phyloP scores from a whole-genome alignment of 2,113 vertebrate species.

The Sterrhoptilus dennistouni region DNA sequence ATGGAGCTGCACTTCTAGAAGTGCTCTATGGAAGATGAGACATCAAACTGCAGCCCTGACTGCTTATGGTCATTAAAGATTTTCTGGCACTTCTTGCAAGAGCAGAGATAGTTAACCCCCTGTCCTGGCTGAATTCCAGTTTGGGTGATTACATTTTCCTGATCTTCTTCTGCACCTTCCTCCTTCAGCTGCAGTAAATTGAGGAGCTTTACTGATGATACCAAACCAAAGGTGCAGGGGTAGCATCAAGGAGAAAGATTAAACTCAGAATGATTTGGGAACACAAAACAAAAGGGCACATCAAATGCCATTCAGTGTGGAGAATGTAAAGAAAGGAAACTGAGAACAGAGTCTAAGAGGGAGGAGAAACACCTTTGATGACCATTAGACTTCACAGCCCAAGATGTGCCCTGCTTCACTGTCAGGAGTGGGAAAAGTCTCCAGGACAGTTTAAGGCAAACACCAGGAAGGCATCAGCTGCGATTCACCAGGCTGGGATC shows the following conservation, averaged over 20 bases:
- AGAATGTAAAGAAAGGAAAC: background rate
- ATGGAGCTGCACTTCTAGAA: background rate
- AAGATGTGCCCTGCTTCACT: background rate
- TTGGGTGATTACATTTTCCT: conserved; percentile 39
- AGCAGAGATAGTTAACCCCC: conserved; percentile 1
- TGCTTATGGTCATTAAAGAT: conserved; percentile 34
- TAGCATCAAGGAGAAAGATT: background rate
- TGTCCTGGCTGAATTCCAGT: conserved; percentile 55
- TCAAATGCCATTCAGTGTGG: background rate
- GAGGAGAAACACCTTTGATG: background rate
- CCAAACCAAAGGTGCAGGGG: background rate
- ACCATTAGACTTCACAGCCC: background rate
- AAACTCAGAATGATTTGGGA: conserved; percentile 19
- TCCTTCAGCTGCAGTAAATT: conserved; percentile 44
- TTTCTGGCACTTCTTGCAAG: conserved; percentile 36
- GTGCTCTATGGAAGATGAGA: background rate
- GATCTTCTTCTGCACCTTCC: conserved; percentile 7
- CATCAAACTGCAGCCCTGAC: background rate
- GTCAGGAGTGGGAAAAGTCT: background rate
- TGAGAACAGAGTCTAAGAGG: background rate
- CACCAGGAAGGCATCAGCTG: background rate
- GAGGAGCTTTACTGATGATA: conserved; percentile 33
- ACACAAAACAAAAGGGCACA: background rate
- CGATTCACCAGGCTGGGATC: background rate
- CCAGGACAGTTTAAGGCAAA: background rate